Conservation (phyloP, 1,140 invertebrate species). For the Eurosta solidaginis region DNA sequence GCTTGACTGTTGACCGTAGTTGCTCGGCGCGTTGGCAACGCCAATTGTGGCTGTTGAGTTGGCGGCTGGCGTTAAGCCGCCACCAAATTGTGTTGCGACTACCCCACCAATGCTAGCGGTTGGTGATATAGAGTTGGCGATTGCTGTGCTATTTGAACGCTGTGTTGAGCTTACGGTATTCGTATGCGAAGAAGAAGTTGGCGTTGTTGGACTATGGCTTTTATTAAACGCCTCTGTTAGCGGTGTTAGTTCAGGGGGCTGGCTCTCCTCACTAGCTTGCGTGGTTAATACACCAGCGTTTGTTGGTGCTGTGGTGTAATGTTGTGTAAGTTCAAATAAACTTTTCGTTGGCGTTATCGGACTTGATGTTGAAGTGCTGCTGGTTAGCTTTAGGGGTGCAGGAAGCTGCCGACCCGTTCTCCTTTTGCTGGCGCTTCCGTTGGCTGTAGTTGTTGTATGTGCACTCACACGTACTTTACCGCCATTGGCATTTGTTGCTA, state of each 20-base stretch:
- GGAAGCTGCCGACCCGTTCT: slow-evolving; percentile 12
- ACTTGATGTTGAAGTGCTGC: not conserved
- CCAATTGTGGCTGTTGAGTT: slow-evolving; percentile 7
- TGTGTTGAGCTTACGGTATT: slow-evolving; percentile 5
- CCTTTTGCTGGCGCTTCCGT: not conserved
- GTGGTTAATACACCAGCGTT: slow-evolving; percentile 32
- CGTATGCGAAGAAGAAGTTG: not conserved
- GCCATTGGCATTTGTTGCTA: slow-evolving; percentile 46
- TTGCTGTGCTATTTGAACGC: not conserved
- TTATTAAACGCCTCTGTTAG: not conserved
- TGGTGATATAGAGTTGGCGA: not conserved
- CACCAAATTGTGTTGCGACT: not conserved
- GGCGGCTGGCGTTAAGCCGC: slow-evolving; percentile 5
- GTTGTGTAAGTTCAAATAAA: slow-evolving; percentile 43
- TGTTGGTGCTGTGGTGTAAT: slow-evolving; percentile 28
- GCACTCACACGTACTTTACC: slow-evolving; percentile 23
- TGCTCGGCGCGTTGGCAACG: not conserved
- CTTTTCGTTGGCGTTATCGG: slow-evolving; percentile 38
- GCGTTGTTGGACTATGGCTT: not conserved
- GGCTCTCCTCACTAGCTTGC: slow-evolving; percentile 39
- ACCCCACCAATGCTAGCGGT: not conserved
- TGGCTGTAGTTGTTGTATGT: not conserved
- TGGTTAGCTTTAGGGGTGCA: slow-evolving; percentile 32
- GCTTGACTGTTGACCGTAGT: not conserved
- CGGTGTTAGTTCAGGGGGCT: slow-evolving; percentile 40